phyloP scores from a whole-genome alignment of 2,888 invertebrate genomes.

The Melangyna quadrimaculata region DNA sequence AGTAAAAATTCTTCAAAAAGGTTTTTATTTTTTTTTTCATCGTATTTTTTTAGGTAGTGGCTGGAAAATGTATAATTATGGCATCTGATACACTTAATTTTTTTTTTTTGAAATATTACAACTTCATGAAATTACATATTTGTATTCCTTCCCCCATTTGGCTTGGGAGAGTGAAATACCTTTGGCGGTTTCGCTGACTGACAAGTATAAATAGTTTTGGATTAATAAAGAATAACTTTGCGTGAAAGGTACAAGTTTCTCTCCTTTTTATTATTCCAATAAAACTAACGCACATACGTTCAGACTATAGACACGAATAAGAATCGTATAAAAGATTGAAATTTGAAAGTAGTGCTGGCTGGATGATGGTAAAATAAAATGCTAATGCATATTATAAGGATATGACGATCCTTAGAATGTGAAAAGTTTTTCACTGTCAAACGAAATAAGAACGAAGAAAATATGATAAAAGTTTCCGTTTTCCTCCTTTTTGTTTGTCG shows the following conservation, averaged over 20 bases:
- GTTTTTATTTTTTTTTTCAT: too few species aligned
- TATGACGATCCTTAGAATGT: slow-evolving; percentile 34
- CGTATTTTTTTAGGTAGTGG: too few species aligned
- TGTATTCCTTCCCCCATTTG: neutral
- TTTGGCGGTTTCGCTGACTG: neutral
- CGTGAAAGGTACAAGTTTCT: neutral
- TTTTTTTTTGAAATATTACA: too few species aligned
- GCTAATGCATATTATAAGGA: slow-evolving; percentile 32
- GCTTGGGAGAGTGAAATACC: neutral
- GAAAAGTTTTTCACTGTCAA: slow-evolving; percentile 26
- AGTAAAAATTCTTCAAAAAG: too few species aligned
- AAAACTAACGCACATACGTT: neutral
- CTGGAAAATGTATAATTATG: too few species aligned
- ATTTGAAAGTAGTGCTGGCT: slow-evolving; percentile 14
- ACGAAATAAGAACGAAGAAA: neutral
- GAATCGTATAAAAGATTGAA: neutral
- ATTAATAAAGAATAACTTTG: slow-evolving; percentile 24
- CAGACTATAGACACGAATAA: neutral
- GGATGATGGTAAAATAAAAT: neutral
- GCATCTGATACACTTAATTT: too few species aligned
- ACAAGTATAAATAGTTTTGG: slow-evolving; percentile 17
- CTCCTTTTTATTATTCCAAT: neutral
- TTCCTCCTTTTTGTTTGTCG: too few species aligned
- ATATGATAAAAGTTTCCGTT: neutral
- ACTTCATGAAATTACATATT: too few species aligned